Conservation (phyloP, 2,113 vertebrate genomes). For the Guaruba guarouba region DNA sequence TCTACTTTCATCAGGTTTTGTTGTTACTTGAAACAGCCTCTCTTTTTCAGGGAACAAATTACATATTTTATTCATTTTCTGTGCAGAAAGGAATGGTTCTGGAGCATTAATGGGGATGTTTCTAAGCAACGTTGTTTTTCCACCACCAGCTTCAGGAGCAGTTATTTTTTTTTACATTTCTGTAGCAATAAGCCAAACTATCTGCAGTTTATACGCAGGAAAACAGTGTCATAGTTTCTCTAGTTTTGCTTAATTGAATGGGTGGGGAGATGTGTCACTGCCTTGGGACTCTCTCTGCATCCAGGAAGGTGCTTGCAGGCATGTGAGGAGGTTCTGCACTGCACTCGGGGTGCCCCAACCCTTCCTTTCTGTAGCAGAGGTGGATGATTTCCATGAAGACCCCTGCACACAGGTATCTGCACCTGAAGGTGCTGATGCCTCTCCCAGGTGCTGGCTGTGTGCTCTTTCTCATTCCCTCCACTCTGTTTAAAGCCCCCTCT, state of each 20-base stretch:
- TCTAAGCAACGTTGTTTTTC: constrained; percentile 66
- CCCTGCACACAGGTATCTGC: background rate
- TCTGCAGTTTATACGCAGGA: background rate
- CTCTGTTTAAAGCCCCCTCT: background rate
- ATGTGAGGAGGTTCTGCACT: background rate
- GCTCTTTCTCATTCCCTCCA: background rate
- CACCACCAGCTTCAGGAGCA: constrained; percentile 6
- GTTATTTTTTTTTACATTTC: background rate
- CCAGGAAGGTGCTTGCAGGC: background rate
- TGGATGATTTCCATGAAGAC: background rate
- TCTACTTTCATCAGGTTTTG: background rate
- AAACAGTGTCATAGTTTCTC: background rate
- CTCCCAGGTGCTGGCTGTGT: background rate
- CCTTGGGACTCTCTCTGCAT: background rate
- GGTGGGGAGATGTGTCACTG: background rate
- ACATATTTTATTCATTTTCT: constrained; percentile 44
- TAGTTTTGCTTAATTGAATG: rapidly evolving
- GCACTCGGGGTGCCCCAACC: background rate
- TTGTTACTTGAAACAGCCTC: background rate
- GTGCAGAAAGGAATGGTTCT: background rate
- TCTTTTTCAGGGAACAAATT: constrained; percentile 1
- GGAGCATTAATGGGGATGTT: constrained; percentile 57
- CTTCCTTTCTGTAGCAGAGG: background rate
- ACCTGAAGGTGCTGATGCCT: background rate
- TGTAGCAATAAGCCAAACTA: background rate